Evolutionary conservation across 1,140 invertebrate genomes (phyloP).

Genomic region (Drosophila parabipectinata): DNA sequence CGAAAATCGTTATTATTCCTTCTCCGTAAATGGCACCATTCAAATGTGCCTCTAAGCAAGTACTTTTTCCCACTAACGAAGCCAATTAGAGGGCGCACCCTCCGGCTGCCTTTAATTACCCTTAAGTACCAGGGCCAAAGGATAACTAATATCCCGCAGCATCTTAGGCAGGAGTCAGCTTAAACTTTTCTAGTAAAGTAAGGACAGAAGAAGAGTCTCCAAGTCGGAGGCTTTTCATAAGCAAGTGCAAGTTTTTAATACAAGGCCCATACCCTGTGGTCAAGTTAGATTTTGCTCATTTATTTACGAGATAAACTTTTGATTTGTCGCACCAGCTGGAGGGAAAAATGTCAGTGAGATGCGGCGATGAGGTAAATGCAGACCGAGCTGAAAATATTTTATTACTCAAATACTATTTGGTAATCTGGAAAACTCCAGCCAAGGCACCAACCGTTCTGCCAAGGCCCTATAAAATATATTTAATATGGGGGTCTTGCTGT

Average conservation of each 20-base stretch:
- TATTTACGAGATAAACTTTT: slow-evolving; percentile 80
- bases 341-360: background rate
- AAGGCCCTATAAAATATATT: slow-evolving; percentile 53
- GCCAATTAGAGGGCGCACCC: slow-evolving; percentile 13
- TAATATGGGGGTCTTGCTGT: slow-evolving; percentile 60
- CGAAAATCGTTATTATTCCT: background rate
- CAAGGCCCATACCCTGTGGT: slow-evolving; percentile 30
- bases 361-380: background rate
- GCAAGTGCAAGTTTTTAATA: slow-evolving; percentile 36
- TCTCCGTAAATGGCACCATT: background rate
- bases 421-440: slow-evolving; percentile 20
- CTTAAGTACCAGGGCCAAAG: slow-evolving; percentile 34
- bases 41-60: slow-evolving; percentile 7
- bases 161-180: slow-evolving; percentile 15
- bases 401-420: slow-evolving; percentile 68
- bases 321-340: slow-evolving; percentile 64
- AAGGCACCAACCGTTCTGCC: slow-evolving; percentile 8
- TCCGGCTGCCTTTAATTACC: slow-evolving; percentile 53
- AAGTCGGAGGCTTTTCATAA: slow-evolving; percentile 1
- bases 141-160: slow-evolving; percentile 32
- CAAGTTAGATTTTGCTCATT: slow-evolving; percentile 63
- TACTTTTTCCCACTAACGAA: slow-evolving; percentile 19
- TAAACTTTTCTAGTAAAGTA: slow-evolving; percentile 22
- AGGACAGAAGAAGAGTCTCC: background rate
- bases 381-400: slow-evolving; percentile 52